Conservation (phyloP, 2,888 invertebrate genomes). For the Scaptomyza tumidula region DNA sequence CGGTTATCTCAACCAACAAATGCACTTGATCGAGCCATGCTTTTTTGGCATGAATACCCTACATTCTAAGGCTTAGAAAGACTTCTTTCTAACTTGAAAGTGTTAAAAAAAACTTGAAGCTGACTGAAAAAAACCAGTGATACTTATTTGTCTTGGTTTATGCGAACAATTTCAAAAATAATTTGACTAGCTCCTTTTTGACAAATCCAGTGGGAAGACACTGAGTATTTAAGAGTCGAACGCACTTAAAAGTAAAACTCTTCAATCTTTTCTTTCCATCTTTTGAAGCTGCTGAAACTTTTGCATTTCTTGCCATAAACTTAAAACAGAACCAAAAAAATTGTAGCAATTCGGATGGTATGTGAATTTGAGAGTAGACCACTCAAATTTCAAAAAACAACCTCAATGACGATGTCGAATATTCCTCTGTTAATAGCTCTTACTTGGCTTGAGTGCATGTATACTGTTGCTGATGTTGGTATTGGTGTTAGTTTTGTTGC, state of each 20-base stretch:
- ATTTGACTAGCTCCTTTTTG: neutral
- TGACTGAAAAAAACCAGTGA: no score
- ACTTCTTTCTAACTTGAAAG: no score
- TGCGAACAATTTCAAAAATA: neutral
- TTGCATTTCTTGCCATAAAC: conserved; percentile 56
- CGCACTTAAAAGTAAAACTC: neutral
- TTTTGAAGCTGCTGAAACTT: conserved; percentile 51
- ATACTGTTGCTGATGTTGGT: conserved; percentile 11
- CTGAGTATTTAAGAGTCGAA: conserved; percentile 10
- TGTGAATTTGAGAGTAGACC: conserved; percentile 40
- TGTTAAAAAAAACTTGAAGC: no score
- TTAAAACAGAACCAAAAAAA: conserved; percentile 12
- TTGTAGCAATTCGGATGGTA: conserved; percentile 18
- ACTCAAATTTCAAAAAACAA: conserved; percentile 67
- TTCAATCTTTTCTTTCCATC: neutral
- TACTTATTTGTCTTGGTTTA: no score
- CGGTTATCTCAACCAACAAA: no score
- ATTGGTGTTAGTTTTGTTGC: conserved; percentile 1
- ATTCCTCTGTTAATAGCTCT: conserved; percentile 70
- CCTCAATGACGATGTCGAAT: conserved; percentile 56
- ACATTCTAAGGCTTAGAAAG: no score
- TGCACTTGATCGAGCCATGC: no score
- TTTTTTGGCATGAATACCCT: no score
- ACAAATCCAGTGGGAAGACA: neutral
- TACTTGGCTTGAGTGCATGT: conserved; percentile 55